Conservation (phyloP, 2,113 vertebrate species). For the Peromyscus polionotus region DNA sequence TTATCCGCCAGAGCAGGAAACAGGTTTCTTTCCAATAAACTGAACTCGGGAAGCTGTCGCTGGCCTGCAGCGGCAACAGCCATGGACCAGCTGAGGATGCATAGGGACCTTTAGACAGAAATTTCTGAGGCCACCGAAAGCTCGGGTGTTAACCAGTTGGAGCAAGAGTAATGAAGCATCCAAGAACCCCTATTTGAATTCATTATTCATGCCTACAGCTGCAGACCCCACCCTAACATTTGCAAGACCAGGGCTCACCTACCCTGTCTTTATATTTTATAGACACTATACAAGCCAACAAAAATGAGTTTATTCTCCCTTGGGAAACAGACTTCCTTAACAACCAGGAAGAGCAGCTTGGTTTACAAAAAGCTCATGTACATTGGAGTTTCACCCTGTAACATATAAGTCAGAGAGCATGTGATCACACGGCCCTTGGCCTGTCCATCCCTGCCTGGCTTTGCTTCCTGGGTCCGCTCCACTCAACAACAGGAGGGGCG, state of each 20-base stretch:
- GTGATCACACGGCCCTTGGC: too few species aligned
- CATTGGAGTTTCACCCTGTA: not conserved
- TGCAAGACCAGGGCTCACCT: not conserved
- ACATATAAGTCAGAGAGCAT: not conserved
- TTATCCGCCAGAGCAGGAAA: not conserved
- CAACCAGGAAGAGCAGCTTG: not conserved
- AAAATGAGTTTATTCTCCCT: not conserved
- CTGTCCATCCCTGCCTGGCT: rapidly evolving
- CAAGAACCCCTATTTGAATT: not conserved
- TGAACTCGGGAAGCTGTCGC: not conserved
- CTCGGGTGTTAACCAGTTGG: not conserved
- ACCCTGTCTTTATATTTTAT: conserved; percentile 58
- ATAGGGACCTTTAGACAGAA: not conserved
- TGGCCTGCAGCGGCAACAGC: not conserved
- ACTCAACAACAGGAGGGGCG: not conserved
- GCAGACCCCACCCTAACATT: not conserved
- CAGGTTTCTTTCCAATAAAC: not conserved
- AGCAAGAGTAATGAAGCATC: not conserved
- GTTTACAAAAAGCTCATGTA: not conserved
- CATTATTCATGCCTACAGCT: not conserved
- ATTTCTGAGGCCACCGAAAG: not conserved
- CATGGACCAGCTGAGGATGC: not conserved
- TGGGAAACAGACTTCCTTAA: conserved; percentile 22
- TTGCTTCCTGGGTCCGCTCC: not conserved
- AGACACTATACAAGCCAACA: conserved; percentile 3